Base-by-base conservation (phyloP, 2,113 vertebrate genomes). In the Danionella cerebrum region DNA sequence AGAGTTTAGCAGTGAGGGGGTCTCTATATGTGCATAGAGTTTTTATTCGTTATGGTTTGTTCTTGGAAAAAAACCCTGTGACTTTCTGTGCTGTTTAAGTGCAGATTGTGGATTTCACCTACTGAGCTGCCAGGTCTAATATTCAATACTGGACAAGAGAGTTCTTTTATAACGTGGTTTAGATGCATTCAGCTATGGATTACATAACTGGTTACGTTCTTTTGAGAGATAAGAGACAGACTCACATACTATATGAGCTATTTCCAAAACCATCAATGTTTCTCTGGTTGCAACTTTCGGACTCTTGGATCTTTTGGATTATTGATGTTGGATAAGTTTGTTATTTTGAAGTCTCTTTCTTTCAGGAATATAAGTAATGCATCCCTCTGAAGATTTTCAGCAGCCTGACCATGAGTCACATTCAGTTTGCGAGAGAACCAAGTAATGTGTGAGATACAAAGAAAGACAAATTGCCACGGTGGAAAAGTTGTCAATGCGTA, bases 31-130 rank as follows among this genome's bases (percentile, higher is more conserved):
- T 33, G 42, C 29, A 47, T 24, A 35, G 41, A 48, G 16, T 2
- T 18, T 35, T 8, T 4, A 13, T 48, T 60, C 57, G 41, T 45
- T 14, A 8, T 31, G 31, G 59, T 64, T 64, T 48, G 44, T 36
- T 48, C 44, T 64, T 1, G 0, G 44, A 64, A 36, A 12, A 35
- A 64, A 64, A 64, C 44, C 24, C 27, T 64, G 53, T n/a, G 31
- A 57, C 53, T 53, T 53, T 53, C 51, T 11, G 27, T n/a, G 44
- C 60, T 22, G 13, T 24, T 63, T 33, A 47, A 48, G 59, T 63
- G 27, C 59, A 14, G 42, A 48, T 24, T 24, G 29, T 33, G 27
- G 19, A 36, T 44, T 35, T 29, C 60, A 12, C 27, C 42, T 19
- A 48, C 48, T 48, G 42, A 64, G 60, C 27, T 48, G 27, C 3